phyloP scores from a whole-genome alignment of 2,888 invertebrate species.

The Pyralis farinalis region DNA sequence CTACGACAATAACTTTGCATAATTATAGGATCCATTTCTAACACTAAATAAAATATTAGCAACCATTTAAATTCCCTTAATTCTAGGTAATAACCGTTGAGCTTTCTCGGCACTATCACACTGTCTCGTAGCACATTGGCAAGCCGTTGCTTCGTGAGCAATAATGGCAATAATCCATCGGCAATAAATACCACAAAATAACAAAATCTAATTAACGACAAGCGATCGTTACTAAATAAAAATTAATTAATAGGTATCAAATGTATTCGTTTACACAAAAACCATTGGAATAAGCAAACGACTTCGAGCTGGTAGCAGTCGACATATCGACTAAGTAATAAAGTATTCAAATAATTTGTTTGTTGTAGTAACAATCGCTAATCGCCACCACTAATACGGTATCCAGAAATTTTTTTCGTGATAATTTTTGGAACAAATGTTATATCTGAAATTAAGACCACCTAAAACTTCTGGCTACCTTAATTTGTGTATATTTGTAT shows the following conservation, averaged over 20 bases:
- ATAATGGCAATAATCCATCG: constrained; percentile 63
- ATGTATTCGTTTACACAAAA: too few relatives aligned
- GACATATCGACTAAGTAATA: too few relatives aligned
- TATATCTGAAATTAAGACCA: constrained; percentile 10
- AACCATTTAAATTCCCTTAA: constrained; percentile 47
- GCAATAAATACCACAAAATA: constrained; percentile 29
- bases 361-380: too few relatives aligned
- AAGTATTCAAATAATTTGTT: too few relatives aligned
- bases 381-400: constrained; percentile 1
- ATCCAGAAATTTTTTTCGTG: neutral
- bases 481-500: constrained; percentile 24
- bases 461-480: constrained; percentile 12
- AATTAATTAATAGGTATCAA: too few relatives aligned
- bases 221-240: too few relatives aligned
- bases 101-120: constrained; percentile 67
- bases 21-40: constrained; percentile 48
- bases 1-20: constrained; percentile 34
- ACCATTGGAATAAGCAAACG: too few relatives aligned
- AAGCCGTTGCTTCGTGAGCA: constrained; percentile 57
- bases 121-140: constrained; percentile 55
- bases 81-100: constrained; percentile 55
- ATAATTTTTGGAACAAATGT: constrained; percentile 2
- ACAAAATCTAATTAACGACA: constrained; percentile 3
- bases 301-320: too few relatives aligned
- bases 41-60: constrained; percentile 51